Evolutionary conservation across 2,888 invertebrate genomes (phyloP).

Genomic region (Chaitophorus viminalis): DNA sequence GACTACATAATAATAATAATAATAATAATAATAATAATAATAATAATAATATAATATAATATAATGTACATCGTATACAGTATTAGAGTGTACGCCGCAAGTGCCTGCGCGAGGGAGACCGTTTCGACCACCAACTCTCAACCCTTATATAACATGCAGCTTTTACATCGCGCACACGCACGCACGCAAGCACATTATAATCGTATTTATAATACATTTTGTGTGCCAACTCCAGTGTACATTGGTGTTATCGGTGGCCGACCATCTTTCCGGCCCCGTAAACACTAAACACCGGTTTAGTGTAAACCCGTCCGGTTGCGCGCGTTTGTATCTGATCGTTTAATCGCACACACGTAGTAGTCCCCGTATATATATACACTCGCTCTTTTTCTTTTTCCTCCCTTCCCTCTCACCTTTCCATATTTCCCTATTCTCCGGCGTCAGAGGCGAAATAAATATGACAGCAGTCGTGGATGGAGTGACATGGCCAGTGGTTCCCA

Average conservation of each 20-base stretch:
- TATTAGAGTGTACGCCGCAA: too few species aligned
- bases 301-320: constrained; percentile 56
- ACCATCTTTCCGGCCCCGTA: constrained; percentile 56
- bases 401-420: not conserved
- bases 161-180: not conserved
- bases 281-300: constrained; percentile 62
- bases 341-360: constrained; percentile 46
- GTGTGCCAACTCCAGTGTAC: not conserved
- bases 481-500: too few species aligned
- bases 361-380: not conserved
- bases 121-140: not conserved
- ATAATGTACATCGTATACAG: too few species aligned
- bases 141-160: not conserved
- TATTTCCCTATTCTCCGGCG: too few species aligned
- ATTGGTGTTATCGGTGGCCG: constrained; percentile 41
- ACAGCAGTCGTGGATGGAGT: too few species aligned
- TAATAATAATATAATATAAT: too few species aligned
- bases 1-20: too few species aligned
- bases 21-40: too few species aligned
- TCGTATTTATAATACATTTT: not conserved
- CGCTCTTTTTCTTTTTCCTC: constrained; percentile 42
- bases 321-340: constrained; percentile 47
- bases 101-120: not conserved
- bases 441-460: not conserved
- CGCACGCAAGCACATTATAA: not conserved